A percentile compares a stretch with the other conserved stretches of the same genome.
phyloP scores from a whole-genome alignment of 2,113 vertebrate species.

The Ia io region DNA sequence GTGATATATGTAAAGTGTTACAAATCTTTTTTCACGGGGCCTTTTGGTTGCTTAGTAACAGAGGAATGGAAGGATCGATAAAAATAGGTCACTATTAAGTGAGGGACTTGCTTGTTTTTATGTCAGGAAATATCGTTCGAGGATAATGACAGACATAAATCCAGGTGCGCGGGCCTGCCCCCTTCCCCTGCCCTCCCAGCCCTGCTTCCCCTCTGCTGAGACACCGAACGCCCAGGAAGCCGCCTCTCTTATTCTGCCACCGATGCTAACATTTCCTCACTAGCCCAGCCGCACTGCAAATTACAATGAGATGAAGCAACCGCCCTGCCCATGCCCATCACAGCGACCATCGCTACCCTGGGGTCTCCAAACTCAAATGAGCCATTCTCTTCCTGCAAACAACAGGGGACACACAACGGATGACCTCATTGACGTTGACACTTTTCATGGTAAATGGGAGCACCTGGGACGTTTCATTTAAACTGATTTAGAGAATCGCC shows the following conservation, averaged over 20 bases:
- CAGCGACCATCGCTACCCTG: constrained; percentile 55
- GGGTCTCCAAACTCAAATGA: constrained; percentile 51
- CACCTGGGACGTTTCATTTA: constrained; percentile 70
- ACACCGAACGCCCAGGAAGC: neutral
- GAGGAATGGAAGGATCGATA: neutral
- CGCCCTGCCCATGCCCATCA: constrained; percentile 47
- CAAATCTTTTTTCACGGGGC: constrained; percentile 31
- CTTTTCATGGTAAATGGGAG: constrained; percentile 54
- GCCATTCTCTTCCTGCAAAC: constrained; percentile 21
- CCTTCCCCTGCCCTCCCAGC: neutral
- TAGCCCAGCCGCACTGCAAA: neutral
- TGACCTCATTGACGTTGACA: constrained; percentile 28
- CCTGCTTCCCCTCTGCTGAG: neutral
- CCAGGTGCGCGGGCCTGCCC: neutral
- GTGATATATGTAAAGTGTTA: constrained; percentile 61
- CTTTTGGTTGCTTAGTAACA: constrained; percentile 79
- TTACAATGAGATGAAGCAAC: constrained; percentile 20
- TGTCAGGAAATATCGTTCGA: neutral
- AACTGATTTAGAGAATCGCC: constrained; percentile 43
- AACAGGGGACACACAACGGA: constrained; percentile 52
- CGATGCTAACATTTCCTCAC: constrained; percentile 52
- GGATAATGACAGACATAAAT: constrained; percentile 59
- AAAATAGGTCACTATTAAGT: constrained; percentile 68
- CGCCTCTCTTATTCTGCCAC: neutral
- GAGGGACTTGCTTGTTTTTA: constrained; percentile 47